phyloP scores from a whole-genome alignment of 2,888 invertebrate genomes.

The Heliconius cydno region DNA sequence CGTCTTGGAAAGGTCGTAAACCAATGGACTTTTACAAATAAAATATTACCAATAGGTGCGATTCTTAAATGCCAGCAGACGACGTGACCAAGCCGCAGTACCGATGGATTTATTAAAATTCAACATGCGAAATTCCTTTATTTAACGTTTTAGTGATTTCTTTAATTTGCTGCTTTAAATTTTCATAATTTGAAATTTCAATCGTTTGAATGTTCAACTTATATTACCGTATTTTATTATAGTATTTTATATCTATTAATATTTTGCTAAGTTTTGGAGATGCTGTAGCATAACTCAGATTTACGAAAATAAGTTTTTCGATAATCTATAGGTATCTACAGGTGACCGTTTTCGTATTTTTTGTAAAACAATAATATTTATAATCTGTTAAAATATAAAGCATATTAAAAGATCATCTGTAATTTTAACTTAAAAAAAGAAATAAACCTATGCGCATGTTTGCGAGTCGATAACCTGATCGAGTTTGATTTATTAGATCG shows the following conservation, averaged over 20 bases:
- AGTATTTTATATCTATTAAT: too few relatives aligned
- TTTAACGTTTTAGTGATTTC: slow-evolving; percentile 15
- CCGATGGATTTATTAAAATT: slow-evolving; percentile 43
- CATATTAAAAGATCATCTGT: background rate
- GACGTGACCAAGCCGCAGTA: slow-evolving; percentile 52
- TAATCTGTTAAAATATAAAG: background rate
- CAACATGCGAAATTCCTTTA: slow-evolving; percentile 19
- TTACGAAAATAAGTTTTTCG: too few relatives aligned
- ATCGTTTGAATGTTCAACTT: background rate
- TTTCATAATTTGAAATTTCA: slow-evolving; percentile 5
- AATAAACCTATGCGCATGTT: slow-evolving; percentile 46
- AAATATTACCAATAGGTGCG: slow-evolving; percentile 45
- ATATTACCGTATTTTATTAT: background rate
- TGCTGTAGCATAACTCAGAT: too few relatives aligned
- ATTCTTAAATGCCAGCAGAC: slow-evolving; percentile 62
- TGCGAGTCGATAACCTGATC: slow-evolving; percentile 64
- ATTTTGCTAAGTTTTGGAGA: too few relatives aligned
- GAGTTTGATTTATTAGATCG: slow-evolving; percentile 64
- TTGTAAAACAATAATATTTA: too few relatives aligned
- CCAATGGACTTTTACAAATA: slow-evolving; percentile 53
- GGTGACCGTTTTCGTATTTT: too few relatives aligned
- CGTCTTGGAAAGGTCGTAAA: slow-evolving; percentile 67
- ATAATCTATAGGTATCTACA: too few relatives aligned
- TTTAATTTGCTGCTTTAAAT: slow-evolving; percentile 6
- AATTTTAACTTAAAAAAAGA: background rate